Base-by-base conservation (phyloP, 2,113 vertebrate genomes). In the Coturnix japonica region DNA sequence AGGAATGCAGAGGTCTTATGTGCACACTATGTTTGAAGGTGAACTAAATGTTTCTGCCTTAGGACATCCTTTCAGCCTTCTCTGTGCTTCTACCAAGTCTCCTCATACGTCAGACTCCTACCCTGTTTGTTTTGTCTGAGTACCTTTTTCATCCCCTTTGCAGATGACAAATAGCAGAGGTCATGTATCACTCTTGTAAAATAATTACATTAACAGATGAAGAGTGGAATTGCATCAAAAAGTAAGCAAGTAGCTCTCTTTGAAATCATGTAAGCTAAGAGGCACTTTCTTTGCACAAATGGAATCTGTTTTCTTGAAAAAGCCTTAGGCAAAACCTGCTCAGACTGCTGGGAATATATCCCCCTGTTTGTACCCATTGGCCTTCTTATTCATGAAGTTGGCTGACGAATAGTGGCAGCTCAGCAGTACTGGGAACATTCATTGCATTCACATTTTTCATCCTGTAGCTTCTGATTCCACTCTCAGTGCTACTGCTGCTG, bases 131-230 rank as follows among this genome's bases (percentile, higher is more conserved):
- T 91, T 85, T 74, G 37, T 46, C 46, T 31, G 25, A 90, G 73
- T 2, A 17, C 1, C 2, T 35, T 74, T 94, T 92, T 78, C n/a
- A 86, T 90, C 51, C 33, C 88, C 43, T 46, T 25, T 57, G 6
- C 15, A 72, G 65, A 35, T 57, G 39, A 78, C 43, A 61, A 44
- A 46, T 39, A 89, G 30, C 44, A 47, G 22, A 84, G 49, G 51
- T 84, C 66, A 61, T 61, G 77, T 30, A 77, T 81, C 26, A 31
- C 3, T 71, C 28, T 63, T 41, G 22, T 91, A 87, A 86, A 90
- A 90, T 90, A 91, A 81, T 89, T 87, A 86, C 35, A 23, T 61
- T 75, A 89, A 81, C 33, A 81, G 59, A 76, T 53, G 49, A 87
- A 73, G 39, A 35, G 41, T 72, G 25, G 47, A 86, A 64, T 70